Base-by-base conservation (phyloP, 2,888 invertebrate species). In the Slavum lentiscoides region DNA sequence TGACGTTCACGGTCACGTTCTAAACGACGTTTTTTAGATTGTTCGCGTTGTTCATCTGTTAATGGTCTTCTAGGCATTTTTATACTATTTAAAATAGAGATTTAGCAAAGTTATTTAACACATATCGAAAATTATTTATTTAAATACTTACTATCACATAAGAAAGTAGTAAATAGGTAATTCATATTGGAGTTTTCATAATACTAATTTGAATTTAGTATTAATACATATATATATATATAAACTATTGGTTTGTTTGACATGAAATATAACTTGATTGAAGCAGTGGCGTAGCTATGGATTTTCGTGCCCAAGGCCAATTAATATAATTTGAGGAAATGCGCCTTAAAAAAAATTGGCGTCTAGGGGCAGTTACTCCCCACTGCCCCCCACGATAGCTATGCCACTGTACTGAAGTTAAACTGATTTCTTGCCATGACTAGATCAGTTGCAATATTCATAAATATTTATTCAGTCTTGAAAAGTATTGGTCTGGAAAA, bases 1-100 rank as follows among this genome's bases (percentile, higher is more conserved):
- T 80, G 77, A 15, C 70, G 43, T 64, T 80, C 70, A 53, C 77
- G 69, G 1, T 77, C 76, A 69, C 69, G 37, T 80, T 80, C 77
- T 64, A 80, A 55, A 11, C 77, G 70, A 55, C 64, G 77, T 55
- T 70, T 69, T 55, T 62, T 70, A n/a, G 69, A 80, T 69, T 69
- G 69, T 23, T 75, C 75, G 21, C 67, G 61, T 53, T 77, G 69
- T 62, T 69, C 76, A 21, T 77, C 61, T 49, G 76, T 69, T 37
- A 69, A 77, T 37, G 17, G 69, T 62, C 17, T 77, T 62, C 76
- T 77, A 21, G 69, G 61, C 69, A 77, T 69, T 62, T 69, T 69
- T 43, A 43, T 58, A 43, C 67, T 75, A 19, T 67, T 6, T 23
- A 19, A n/a, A 43, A 30, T 59, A 15, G 0, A 43, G 8, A 17